Conservation (phyloP, 2,113 vertebrate species). For the Vombatus ursinus region DNA sequence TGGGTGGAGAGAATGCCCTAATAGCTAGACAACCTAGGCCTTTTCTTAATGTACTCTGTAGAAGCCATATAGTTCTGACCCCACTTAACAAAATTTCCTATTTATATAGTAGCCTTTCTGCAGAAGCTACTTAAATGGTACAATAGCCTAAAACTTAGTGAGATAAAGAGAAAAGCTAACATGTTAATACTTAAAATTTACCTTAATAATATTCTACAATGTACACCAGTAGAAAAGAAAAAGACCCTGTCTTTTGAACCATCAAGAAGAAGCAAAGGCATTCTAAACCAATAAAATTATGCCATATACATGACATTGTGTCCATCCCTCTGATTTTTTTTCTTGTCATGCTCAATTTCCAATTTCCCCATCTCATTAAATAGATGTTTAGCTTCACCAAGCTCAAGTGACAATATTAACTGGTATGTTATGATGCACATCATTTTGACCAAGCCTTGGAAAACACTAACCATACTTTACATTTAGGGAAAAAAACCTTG, state of each 20-base stretch:
- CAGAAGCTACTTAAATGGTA: neutral
- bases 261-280: neutral
- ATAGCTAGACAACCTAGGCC: neutral
- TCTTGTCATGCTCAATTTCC: neutral
- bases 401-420: slow-evolving; percentile 24
- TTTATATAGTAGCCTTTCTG: neutral
- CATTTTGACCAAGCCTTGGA: slow-evolving; percentile 26
- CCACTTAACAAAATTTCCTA: neutral
- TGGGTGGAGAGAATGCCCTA: neutral
- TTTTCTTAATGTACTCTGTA: neutral
- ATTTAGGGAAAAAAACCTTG: slow-evolving; percentile 22
- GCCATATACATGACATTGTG: neutral
- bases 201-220: slow-evolving; percentile 30
- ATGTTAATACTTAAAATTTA: neutral
- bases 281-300: neutral
- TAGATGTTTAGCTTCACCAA: slow-evolving; percentile 33
- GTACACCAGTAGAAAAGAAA: neutral
- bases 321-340: neutral
- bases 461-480: slow-evolving; percentile 9
- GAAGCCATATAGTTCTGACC: neutral
- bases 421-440: neutral
- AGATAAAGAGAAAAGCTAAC: slow-evolving; percentile 29
- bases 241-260: slow-evolving; percentile 1
- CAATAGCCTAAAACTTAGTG: slow-evolving; percentile 23
- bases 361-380: slow-evolving; percentile 1